Evolutionary conservation across 2,888 invertebrate genomes (phyloP).

Genomic region (Tyria jacobaeae): DNA sequence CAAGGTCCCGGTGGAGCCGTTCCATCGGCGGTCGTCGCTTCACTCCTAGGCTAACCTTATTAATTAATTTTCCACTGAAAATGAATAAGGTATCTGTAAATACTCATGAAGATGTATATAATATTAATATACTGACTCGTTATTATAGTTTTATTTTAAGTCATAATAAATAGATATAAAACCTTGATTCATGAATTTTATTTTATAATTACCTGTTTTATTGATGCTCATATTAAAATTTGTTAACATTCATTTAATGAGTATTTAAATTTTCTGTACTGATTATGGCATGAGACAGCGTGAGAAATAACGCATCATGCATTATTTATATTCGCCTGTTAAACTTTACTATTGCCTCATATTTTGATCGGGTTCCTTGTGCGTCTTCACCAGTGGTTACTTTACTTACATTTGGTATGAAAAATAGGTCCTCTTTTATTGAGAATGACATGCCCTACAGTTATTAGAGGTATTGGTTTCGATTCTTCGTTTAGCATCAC

Average conservation of each 20-base stretch:
- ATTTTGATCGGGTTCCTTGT: not conserved
- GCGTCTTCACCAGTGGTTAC: not conserved
- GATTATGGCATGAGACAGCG: not conserved
- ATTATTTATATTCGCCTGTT: slow-evolving; percentile 9
- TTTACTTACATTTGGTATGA: not conserved
- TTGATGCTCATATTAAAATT: not conserved
- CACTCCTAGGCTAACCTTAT: slow-evolving; percentile 68
- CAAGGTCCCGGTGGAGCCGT: slow-evolving; percentile 75
- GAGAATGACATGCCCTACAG: not conserved
- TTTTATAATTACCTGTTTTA: not conserved
- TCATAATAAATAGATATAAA: slow-evolving; percentile 32
- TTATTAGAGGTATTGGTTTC: not conserved
- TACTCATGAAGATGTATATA: slow-evolving; percentile 71
- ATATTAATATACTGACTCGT: slow-evolving; percentile 78
- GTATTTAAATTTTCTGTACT: slow-evolving; percentile 2
- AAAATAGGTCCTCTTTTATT: not conserved
- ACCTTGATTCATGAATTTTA: not conserved
- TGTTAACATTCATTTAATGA: not conserved
- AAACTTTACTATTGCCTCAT: slow-evolving; percentile 1
- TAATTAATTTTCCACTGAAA: slow-evolving; percentile 50
- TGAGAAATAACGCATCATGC: slow-evolving; percentile 7
- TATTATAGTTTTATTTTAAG: slow-evolving; percentile 40
- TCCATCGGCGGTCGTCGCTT: slow-evolving; percentile 71
- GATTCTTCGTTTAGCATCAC: not conserved
- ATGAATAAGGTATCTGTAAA: slow-evolving; percentile 58